A percentile compares a stretch with the other conserved stretches of the same genome.
Evolutionary conservation across 2,888 invertebrate species (phyloP).

Genomic region (Drosophila rellima): DNA sequence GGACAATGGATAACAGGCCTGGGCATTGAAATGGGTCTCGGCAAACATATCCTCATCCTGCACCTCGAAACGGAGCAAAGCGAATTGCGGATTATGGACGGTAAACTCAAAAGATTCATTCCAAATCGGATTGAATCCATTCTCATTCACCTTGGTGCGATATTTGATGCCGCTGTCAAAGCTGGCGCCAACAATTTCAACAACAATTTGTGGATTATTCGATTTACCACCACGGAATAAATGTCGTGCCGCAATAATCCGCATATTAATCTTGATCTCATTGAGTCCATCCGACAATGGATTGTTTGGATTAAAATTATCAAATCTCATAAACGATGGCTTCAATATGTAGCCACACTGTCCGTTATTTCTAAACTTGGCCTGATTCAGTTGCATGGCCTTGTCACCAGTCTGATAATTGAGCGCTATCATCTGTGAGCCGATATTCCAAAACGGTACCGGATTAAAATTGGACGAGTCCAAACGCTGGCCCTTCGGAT

Average conservation of each 20-base stretch:
- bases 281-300: constrained; percentile 88
- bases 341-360: constrained; percentile 96
- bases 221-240: constrained; percentile 93
- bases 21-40: constrained; percentile 98
- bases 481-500: constrained; percentile 97
- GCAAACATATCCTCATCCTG: constrained; percentile 99
- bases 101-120: constrained; percentile 94
- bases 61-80: constrained; percentile 94
- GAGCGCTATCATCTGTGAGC: constrained; percentile 98
- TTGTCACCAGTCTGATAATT: constrained; percentile 99
- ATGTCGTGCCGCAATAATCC: constrained; percentile 96
- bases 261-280: constrained; percentile 89
- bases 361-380: constrained; percentile 96
- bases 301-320: constrained; percentile 92
- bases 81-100: constrained; percentile 92
- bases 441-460: constrained; percentile 96
- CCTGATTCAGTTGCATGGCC: constrained; percentile 98
- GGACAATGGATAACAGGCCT: constrained; percentile 95
- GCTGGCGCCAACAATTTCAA: constrained; percentile 95
- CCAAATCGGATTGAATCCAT: constrained; percentile 97
- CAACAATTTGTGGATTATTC: constrained; percentile 94
- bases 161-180: constrained; percentile 94
- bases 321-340: constrained; percentile 94
- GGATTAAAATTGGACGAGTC: constrained; percentile 99
- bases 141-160: constrained; percentile 95